Evolutionary conservation across 2,888 invertebrate genomes (phyloP).

Genomic region (Drosophila mimica): DNA sequence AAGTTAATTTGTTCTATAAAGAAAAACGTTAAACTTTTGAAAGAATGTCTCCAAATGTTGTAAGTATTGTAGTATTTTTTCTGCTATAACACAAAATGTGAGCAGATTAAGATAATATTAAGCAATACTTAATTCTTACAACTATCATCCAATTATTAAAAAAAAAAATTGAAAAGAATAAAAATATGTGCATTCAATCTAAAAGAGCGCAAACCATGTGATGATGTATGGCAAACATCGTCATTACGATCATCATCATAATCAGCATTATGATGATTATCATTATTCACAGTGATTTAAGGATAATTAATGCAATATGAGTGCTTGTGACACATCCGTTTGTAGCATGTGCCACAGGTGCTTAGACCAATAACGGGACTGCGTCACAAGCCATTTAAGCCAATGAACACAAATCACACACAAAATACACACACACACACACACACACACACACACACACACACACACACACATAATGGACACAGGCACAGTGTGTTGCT

Average conservation of each 20-base stretch:
- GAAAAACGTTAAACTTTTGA: not conserved
- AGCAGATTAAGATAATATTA: not conserved
- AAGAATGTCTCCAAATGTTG: not conserved
- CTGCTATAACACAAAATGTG: not conserved
- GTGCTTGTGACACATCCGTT: slow-evolving; percentile 58
- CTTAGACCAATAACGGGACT: slow-evolving; percentile 75
- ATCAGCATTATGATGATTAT: slow-evolving; percentile 16
- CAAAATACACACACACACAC: slow-evolving; percentile 21
- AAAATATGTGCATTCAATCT: not conserved
- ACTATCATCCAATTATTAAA: not conserved
- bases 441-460: not conserved
- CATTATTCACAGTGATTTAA: slow-evolving; percentile 20
- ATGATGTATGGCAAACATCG: not conserved
- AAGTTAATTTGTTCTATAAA: not conserved
- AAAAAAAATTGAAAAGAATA: not conserved
- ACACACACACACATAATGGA: slow-evolving; percentile 19
- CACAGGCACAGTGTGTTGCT: slow-evolving; percentile 17
- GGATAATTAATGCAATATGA: slow-evolving; percentile 81
- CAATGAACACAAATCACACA: slow-evolving; percentile 74
- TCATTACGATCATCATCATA: slow-evolving; percentile 6
- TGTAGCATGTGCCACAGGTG: slow-evolving; percentile 84
- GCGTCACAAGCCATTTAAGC: slow-evolving; percentile 65
- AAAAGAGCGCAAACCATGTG: not conserved
- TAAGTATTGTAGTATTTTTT: not conserved
- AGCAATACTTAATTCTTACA: not conserved